A percentile compares a stretch with the other conserved stretches of the same genome.
These are phyloP conservation scores for Odobenus rosmarus DNA, from an alignment of 2,113 vertebrate species.

Conservation along the genomic window DNA sequence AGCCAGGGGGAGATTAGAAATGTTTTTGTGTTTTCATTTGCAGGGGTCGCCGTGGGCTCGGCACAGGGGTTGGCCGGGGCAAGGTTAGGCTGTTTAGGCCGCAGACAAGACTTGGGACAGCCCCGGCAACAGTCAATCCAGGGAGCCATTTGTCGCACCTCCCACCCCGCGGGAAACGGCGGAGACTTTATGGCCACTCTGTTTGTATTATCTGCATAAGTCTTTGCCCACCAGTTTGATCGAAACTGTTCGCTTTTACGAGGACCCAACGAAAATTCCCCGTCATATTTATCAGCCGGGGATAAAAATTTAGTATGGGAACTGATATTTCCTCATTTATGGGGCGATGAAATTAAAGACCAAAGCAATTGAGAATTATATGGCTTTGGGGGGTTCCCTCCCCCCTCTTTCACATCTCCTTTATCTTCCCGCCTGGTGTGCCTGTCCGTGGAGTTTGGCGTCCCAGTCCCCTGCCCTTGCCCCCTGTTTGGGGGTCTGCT, in stretches of 20 bases:
- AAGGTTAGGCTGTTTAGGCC: conserved; percentile 83
- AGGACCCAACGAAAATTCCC: conserved; percentile 87
- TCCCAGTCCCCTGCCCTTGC: conserved; percentile 26
- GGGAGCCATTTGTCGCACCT: conserved; percentile 72
- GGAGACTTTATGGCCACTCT: conserved; percentile 86
- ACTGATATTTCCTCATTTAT: conserved; percentile 89
- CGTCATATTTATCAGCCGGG: conserved; percentile 88
- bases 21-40: conserved; percentile 76
- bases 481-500: neutral
- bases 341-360: conserved; percentile 88
- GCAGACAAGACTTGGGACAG: conserved; percentile 76
- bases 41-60: conserved; percentile 65
- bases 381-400: conserved; percentile 66
- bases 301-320: conserved; percentile 89
- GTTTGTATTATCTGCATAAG: conserved; percentile 89
- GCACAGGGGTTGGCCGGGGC: conserved; percentile 46
- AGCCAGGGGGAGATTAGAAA: conserved; percentile 20
- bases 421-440: conserved; percentile 74
- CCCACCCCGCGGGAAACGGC: conserved; percentile 82
- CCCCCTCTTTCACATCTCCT: neutral
- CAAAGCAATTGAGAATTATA: conserved; percentile 83
- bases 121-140: conserved; percentile 70
- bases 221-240: conserved; percentile 86
- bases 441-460: conserved; percentile 45
- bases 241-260: conserved; percentile 88